These are phyloP conservation scores for Drosophila elegans DNA, from an alignment of 1,140 invertebrate species.

Conservation along the genomic window DNA sequence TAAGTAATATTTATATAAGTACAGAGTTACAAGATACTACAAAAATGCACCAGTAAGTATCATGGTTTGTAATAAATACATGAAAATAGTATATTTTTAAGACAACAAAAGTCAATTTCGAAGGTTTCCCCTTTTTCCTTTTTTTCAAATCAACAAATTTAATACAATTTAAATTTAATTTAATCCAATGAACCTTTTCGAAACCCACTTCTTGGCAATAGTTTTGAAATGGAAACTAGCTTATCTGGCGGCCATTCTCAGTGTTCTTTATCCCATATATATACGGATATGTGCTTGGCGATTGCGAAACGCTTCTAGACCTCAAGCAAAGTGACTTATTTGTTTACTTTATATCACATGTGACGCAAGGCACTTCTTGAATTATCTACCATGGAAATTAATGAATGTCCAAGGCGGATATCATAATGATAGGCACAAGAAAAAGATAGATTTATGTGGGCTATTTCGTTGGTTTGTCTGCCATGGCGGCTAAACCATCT, in stretches of 20 bases:
- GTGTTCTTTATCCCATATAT: not conserved
- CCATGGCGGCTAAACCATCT: conserved; percentile 34
- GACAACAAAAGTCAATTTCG: too few relatives aligned
- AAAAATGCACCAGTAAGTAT: too few relatives aligned
- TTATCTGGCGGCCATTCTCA: conserved; percentile 8
- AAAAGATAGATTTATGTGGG: conserved; percentile 22
- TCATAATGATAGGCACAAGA: conserved; percentile 13
- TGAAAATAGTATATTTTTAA: too few relatives aligned
- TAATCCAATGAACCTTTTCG: not conserved
- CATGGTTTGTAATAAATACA: too few relatives aligned
- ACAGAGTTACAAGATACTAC: too few relatives aligned
- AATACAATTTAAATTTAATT: too few relatives aligned
- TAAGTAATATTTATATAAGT: not conserved
- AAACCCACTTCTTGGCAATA: conserved; percentile 3
- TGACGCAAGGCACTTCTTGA: conserved; percentile 45
- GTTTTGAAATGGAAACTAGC: conserved; percentile 3
- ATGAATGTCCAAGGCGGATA: conserved; percentile 70
- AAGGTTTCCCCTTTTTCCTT: too few relatives aligned
- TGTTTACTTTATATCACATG: conserved; percentile 42
- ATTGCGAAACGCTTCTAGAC: conserved; percentile 40
- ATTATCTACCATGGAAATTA: conserved; percentile 68
- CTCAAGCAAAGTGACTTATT: conserved; percentile 49
- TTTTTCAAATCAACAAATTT: too few relatives aligned
- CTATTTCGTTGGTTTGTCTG: conserved; percentile 30
- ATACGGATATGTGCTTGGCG: conserved; percentile 8